Conservation (phyloP, 2,113 vertebrate genomes). For the Ondatra zibethicus region DNA sequence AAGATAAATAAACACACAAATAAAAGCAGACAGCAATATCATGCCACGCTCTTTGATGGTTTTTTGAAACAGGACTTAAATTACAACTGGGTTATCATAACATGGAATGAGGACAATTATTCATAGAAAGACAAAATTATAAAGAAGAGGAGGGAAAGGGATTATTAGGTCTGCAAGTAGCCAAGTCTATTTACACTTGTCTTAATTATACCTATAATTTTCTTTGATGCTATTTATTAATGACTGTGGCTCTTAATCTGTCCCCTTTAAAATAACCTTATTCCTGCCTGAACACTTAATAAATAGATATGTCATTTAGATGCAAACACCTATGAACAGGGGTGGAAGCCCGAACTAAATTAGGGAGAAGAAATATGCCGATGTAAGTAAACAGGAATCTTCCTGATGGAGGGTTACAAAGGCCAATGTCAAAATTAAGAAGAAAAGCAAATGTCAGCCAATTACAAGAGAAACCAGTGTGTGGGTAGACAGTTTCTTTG, state of each 20-base stretch:
- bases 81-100: background rate
- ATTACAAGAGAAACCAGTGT: background rate
- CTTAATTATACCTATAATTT: background rate
- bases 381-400: background rate
- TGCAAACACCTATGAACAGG: background rate
- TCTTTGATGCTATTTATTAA: background rate
- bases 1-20: background rate
- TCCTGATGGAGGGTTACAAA: background rate
- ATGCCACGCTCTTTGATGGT: background rate
- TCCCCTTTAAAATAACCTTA: background rate
- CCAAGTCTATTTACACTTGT: background rate
- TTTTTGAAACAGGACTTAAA: background rate
- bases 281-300: background rate
- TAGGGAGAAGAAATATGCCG: background rate
- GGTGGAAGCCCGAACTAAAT: background rate
- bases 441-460: background rate
- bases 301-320: background rate
- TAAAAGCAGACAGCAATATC: background rate
- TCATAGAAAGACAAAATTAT: background rate
- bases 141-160: background rate
- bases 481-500: background rate
- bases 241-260: background rate
- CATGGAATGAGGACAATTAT: background rate
- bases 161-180: constrained; percentile 8
- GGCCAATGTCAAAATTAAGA: background rate